phyloP scores from a whole-genome alignment of 2,888 invertebrate species.

The Harmothoe impar region DNA sequence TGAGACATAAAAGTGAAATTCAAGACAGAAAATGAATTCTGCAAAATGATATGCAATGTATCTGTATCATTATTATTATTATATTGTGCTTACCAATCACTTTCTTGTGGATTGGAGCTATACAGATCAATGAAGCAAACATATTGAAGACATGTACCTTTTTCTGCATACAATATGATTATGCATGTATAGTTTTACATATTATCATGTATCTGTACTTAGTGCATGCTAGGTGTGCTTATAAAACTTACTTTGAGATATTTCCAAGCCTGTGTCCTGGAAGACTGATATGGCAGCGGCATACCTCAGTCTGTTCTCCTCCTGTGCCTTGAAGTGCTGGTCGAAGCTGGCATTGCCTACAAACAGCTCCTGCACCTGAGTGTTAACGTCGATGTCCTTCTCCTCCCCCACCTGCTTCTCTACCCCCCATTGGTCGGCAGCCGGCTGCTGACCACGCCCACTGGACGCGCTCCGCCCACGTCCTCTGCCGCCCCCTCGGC shows the following conservation, averaged over 20 bases:
- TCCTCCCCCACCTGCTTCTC: constrained; percentile 16
- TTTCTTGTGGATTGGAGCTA: too few relatives aligned
- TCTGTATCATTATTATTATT: too few relatives aligned
- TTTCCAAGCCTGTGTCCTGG: constrained; percentile 76
- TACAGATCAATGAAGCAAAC: too few relatives aligned
- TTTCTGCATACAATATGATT: too few relatives aligned
- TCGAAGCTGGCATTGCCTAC: constrained; percentile 76
- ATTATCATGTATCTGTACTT: too few relatives aligned
- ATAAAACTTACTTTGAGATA: constrained; percentile 79
- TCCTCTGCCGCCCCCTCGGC: constrained; percentile 65
- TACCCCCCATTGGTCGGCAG: neutral
- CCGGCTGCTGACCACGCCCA: neutral
- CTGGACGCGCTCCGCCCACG: constrained; percentile 64
- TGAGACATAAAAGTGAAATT: too few relatives aligned
- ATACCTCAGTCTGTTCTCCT: constrained; percentile 76
- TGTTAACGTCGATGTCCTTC: constrained; percentile 73
- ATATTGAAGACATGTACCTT: too few relatives aligned
- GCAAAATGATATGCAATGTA: too few relatives aligned
- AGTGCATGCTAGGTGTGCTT: too few relatives aligned
- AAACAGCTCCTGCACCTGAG: constrained; percentile 76
- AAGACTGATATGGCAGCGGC: constrained; percentile 78
- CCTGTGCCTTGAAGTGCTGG: constrained; percentile 78
- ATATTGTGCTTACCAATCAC: too few relatives aligned
- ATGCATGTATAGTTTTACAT: too few relatives aligned
- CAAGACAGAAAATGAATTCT: too few relatives aligned